A percentile compares a stretch with the other conserved stretches of the same genome.
These are phyloP conservation scores for Endomychus coccineus DNA, from an alignment of 2,888 invertebrate species.

Conservation along the genomic window DNA sequence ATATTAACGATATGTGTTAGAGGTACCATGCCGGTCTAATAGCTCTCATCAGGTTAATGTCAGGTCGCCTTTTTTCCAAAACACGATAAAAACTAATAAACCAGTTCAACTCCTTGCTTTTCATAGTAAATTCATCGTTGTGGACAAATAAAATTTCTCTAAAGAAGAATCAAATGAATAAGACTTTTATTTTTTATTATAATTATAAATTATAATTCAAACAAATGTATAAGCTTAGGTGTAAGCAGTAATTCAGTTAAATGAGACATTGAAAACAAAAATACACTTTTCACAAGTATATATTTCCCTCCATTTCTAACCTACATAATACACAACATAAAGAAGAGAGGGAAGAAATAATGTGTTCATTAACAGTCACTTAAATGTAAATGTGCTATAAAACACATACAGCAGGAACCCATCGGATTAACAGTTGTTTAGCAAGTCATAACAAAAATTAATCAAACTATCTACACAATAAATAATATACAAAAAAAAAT, in stretches of 20 bases:
- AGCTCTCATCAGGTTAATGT: too few species aligned
- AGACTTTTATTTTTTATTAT: conserved; percentile 26
- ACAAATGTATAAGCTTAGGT: conserved; percentile 36
- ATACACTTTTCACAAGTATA: conserved; percentile 27
- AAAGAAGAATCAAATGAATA: neutral
- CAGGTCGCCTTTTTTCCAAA: too few species aligned
- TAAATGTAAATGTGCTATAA: conserved; percentile 10
- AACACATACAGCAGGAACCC: conserved; percentile 14
- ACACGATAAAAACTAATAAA: too few species aligned
- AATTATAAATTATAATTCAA: conserved; percentile 40
- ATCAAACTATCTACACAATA: too few species aligned
- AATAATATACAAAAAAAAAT: too few species aligned
- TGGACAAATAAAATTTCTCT: too few species aligned
- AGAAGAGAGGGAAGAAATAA: conserved; percentile 18
- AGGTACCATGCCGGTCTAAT: too few species aligned
- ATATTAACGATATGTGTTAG: too few species aligned
- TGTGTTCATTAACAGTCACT: conserved; percentile 5
- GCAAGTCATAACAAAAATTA: conserved; percentile 13
- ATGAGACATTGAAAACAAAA: conserved; percentile 33
- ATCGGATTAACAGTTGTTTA: conserved; percentile 12
- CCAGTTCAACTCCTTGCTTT: too few species aligned
- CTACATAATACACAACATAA: conserved; percentile 28
- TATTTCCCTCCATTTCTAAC: conserved; percentile 23
- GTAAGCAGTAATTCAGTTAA: conserved; percentile 34
- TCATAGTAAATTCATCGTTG: too few species aligned